phyloP scores from a whole-genome alignment of 2,113 vertebrate genomes.

The Alosa alosa region DNA sequence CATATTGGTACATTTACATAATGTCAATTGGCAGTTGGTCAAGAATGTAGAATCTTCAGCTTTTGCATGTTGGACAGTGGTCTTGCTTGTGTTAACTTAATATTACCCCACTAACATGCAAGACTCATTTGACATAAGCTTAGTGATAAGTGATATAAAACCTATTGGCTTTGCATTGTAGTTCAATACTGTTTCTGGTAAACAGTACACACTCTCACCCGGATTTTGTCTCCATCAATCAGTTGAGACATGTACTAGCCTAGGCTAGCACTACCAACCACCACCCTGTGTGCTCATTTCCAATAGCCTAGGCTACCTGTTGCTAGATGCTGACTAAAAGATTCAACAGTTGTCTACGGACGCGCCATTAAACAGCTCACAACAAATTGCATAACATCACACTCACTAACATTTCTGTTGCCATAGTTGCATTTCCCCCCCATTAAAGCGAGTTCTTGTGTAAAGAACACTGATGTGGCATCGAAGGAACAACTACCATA shows the following conservation, averaged over 20 bases:
- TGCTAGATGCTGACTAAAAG: background rate
- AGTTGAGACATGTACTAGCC: background rate
- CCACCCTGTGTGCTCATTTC: background rate
- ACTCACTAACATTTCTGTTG: background rate
- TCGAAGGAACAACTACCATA: background rate
- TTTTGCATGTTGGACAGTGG: no score
- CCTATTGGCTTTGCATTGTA: background rate
- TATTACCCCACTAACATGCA: background rate
- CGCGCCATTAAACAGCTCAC: background rate
- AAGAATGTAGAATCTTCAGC: no score
- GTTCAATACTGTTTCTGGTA: background rate
- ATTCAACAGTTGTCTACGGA: background rate
- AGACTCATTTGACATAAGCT: background rate
- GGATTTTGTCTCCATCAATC: background rate
- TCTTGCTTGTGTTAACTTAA: no score
- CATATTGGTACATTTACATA: background rate
- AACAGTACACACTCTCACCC: background rate
- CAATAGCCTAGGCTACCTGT: conserved; percentile 9
- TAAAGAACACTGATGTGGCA: background rate
- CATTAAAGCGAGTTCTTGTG: background rate
- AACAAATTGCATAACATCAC: background rate
- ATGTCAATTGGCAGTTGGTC: background rate
- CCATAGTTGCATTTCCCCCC: background rate
- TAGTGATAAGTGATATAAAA: background rate
- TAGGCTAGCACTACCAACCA: background rate